Evolutionary conservation across 2,888 invertebrate genomes (phyloP).

Genomic region (Rapana venosa): DNA sequence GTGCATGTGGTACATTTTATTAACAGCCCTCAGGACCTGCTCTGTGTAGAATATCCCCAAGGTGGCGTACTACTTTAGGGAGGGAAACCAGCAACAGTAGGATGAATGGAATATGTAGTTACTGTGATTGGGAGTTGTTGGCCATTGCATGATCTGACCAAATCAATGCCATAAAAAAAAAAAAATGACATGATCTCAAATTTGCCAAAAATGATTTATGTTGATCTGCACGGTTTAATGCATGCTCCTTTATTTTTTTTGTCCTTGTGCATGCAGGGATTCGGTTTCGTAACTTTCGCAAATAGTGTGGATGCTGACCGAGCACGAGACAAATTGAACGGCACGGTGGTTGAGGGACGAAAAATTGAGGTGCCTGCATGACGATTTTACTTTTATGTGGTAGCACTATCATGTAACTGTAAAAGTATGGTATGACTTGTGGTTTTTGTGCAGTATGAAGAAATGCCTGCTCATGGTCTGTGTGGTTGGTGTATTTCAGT

Average conservation of each 20-base stretch:
- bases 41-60: background rate
- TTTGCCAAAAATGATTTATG: conserved; percentile 62
- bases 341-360: conserved; percentile 99
- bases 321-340: conserved; percentile 99
- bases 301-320: conserved; percentile 99
- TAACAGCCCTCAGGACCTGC: too few species aligned
- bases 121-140: background rate
- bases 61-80: background rate
- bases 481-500: conserved; percentile 29
- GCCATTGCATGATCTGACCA: conserved; percentile 19
- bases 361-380: conserved; percentile 95
- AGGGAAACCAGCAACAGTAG: background rate
- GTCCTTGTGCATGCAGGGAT: conserved; percentile 96
- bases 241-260: conserved; percentile 63
- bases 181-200: conserved; percentile 47
- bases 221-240: conserved; percentile 74
- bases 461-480: conserved; percentile 69
- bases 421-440: conserved; percentile 68
- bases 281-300: conserved; percentile 99
- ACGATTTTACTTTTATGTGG: conserved; percentile 73
- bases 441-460: conserved; percentile 71
- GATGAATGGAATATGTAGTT: background rate
- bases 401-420: conserved; percentile 72
- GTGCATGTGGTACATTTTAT: background rate
- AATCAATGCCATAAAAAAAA: conserved; percentile 34